A percentile compares a stretch with the other conserved stretches of the same genome.
These are phyloP conservation scores for Malurus melanocephalus DNA, from an alignment of 2,113 vertebrate genomes.

Conservation along the genomic window DNA sequence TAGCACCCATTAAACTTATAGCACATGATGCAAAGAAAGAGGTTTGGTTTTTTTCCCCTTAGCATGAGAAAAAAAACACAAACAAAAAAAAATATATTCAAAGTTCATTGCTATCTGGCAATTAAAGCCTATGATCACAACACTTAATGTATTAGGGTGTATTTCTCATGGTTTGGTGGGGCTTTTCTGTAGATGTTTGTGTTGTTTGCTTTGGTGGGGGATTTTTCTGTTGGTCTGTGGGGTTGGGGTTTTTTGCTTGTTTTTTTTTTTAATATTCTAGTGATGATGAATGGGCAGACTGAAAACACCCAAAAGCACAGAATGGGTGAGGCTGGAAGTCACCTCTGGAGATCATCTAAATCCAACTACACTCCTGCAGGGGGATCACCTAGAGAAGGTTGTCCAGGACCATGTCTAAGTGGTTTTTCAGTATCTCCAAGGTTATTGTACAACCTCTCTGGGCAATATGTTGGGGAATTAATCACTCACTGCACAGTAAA, in stretches of 20 bases:
- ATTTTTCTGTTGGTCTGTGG: neutral
- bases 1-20: neutral
- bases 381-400: neutral
- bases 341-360: neutral
- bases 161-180: neutral
- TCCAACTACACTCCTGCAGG: neutral
- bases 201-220: accelerated
- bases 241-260: accelerated
- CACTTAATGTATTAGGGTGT: accelerated
- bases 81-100: neutral
- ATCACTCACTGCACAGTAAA: accelerated
- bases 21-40: neutral
- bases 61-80: neutral
- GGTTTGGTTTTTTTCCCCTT: accelerated
- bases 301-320: neutral
- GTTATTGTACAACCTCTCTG: neutral
- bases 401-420: neutral
- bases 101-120: neutral
- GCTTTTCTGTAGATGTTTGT: accelerated
- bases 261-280: neutral
- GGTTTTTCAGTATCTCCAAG: neutral
- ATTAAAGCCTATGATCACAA: neutral
- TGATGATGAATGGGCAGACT: neutral
- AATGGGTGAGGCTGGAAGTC: neutral
- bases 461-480: accelerated